Base-by-base conservation (phyloP, 1,140 invertebrate genomes). In the Drosophila orena region DNA sequence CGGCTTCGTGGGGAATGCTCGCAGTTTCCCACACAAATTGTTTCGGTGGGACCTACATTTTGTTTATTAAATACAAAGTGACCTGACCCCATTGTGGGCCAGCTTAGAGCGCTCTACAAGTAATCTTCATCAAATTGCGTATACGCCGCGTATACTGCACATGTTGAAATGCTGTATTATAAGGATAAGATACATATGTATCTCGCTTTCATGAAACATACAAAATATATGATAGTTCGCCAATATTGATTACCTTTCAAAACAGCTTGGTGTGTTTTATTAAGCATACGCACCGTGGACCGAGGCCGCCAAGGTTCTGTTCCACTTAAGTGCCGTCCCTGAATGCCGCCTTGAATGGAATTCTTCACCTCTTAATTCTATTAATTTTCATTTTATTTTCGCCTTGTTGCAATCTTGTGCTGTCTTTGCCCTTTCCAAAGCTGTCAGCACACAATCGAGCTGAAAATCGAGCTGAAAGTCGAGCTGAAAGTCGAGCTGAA, bases 341-440 rank as follows among this genome's bases (percentile, higher is more conserved):
- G 81, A 85, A 68, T 77, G 43, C 43, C 60, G 78, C 81, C 81
- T 79, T 86, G 78, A 86, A 86, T 86, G 68, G 38, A 75, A 68
- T 79, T 85, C 62, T 54, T 50, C 46, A 57, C 57, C 54, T 69
- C 64, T 68, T 84, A 89, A 89, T 89, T 89, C 79, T 72, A 80
- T 89, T 89, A 89, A 84, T 68, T 80, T 80, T 89, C 83, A 84
- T 68, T 80, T 80, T 43, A 70, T 55, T 84, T 84, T 64, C 64
- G 46, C 59, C 64, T 64, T 66, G 44, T 50, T 66, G 35, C 59
- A 43, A 56, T 64, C 57, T 71, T 88, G 73, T 49, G 56, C 78
- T 88, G 74, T 79, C 80, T 77, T 71, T 84, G 62, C 52, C 46
- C 56, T 74, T 58, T 73, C 59, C 75, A 65, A 58, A 47, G 76